Base-by-base conservation (phyloP, 2,888 invertebrate species). In the Amiota communis region DNA sequence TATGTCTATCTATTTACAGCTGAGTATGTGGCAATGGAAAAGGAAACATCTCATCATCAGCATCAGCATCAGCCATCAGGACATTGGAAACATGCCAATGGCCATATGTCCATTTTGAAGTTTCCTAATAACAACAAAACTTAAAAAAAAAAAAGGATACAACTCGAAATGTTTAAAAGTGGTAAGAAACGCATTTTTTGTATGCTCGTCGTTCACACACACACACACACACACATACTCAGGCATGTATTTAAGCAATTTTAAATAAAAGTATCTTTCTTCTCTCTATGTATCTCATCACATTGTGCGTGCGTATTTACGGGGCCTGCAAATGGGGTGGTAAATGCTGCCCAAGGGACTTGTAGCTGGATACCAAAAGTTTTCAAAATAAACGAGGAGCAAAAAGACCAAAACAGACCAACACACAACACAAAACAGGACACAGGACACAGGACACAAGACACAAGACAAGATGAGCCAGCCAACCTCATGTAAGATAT, bases 311-410 rank as follows among this genome's bases (percentile, higher is more conserved):
- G 57, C 15, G 10, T 36, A 4, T 56, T 80, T 79, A 82, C 78
- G 79, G 77, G 78, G 17, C 77, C 82, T 81, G 86, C 79, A 85
- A 88, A 88, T 88, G 88, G 88, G 87, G 88, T 88, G 88, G 88
- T 82, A 87, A 88, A 88, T 88, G 88, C 88, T 85, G 87, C 88
- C 88, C 88, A 86, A 80, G 88, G 88, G 88, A 88, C 88, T 86
- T 83, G 82, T 87, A 87, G 88, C 88, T 86, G 87, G 87, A 88
- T 88, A 88, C 88, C 86, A 84, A 83, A 85, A 77, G 85, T 85
- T 78, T 81, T 78, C 76, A 79, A 78, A 86, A 82, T 79, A 81
- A 81, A 78, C 74, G 75, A 76, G 67, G 23, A 76, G 77, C 76
- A 74, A 82, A 75, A 83, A 79, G 79, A 78, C 75, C 36, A 81